These are phyloP conservation scores for Glossosoma conforme DNA, from an alignment of 1,140 invertebrate genomes.

Conservation along the genomic window DNA sequence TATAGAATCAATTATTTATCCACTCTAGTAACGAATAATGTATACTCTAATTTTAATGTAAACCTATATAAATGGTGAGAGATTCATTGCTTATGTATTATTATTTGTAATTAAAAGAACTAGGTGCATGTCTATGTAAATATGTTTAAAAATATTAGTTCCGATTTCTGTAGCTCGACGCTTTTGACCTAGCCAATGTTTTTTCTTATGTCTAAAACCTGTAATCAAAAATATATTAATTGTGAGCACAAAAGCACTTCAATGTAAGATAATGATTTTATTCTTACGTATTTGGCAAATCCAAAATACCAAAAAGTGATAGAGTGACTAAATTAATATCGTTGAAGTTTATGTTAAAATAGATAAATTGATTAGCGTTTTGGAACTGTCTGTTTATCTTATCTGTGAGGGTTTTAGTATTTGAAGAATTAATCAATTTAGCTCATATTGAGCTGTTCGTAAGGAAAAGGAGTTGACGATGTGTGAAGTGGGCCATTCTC, in stretches of 20 bases:
- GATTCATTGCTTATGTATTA: conserved; percentile 21
- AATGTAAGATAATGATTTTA: background rate
- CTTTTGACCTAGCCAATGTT: conserved; percentile 21
- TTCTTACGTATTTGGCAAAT: too few relatives aligned
- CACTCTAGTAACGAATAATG: too few relatives aligned
- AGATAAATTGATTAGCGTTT: too few relatives aligned
- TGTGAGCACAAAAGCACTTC: background rate
- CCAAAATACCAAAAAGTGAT: too few relatives aligned
- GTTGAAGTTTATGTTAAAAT: too few relatives aligned
- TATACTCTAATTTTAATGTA: background rate
- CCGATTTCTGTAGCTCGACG: conserved; percentile 6
- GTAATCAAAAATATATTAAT: conserved; percentile 11
- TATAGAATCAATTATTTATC: too few relatives aligned
- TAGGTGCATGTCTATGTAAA: conserved; percentile 20
- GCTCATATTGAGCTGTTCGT: conserved; percentile 32
- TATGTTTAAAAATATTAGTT: conserved; percentile 15
- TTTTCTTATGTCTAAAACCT: conserved; percentile 29
- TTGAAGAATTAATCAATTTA: conserved; percentile 29
- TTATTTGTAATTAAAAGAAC: conserved; percentile 13
- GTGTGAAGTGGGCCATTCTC: conserved; percentile 26
- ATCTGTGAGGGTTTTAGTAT: conserved; percentile 31
- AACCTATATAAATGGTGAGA: conserved; percentile 6
- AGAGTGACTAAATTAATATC: too few relatives aligned
- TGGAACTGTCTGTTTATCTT: too few relatives aligned
- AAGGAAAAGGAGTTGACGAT: conserved; percentile 18